phyloP scores from a whole-genome alignment of 2,888 invertebrate genomes.

The Ormia ochracea region DNA sequence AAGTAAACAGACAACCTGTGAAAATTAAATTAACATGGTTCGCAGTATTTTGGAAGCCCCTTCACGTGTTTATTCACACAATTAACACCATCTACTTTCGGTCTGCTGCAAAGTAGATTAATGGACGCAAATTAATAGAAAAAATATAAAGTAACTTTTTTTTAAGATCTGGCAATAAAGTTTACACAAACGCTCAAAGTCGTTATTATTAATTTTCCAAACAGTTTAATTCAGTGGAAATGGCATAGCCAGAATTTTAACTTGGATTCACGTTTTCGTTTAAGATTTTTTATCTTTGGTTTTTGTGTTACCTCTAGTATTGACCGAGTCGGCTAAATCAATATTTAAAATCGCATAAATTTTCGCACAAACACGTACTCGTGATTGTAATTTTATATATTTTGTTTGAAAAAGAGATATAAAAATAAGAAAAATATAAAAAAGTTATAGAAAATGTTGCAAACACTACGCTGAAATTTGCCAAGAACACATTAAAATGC shows the following conservation, averaged over 20 bases:
- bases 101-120: no score
- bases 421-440: constrained; percentile 2
- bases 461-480: constrained; percentile 7
- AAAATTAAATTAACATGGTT: no score
- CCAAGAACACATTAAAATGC: not conserved
- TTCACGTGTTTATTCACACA: no score
- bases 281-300: not conserved
- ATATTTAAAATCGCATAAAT: constrained; percentile 77
- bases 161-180: not conserved
- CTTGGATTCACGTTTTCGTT: not conserved
- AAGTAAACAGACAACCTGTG: no score
- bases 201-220: constrained; percentile 27
- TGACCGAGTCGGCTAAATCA: constrained; percentile 73
- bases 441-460: constrained; percentile 10
- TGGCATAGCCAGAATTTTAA: not conserved
- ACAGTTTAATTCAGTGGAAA: not conserved
- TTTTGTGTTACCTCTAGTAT: constrained; percentile 68
- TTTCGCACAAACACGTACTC: constrained; percentile 13
- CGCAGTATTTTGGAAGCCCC: no score
- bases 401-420: not conserved
- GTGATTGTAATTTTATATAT: not conserved
- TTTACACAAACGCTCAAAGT: constrained; percentile 16
- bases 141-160: constrained; percentile 14
- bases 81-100: no score
- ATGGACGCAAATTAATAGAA: not conserved